phyloP scores from a whole-genome alignment of 1,140 invertebrate species.

The Palaemon carinicauda region DNA sequence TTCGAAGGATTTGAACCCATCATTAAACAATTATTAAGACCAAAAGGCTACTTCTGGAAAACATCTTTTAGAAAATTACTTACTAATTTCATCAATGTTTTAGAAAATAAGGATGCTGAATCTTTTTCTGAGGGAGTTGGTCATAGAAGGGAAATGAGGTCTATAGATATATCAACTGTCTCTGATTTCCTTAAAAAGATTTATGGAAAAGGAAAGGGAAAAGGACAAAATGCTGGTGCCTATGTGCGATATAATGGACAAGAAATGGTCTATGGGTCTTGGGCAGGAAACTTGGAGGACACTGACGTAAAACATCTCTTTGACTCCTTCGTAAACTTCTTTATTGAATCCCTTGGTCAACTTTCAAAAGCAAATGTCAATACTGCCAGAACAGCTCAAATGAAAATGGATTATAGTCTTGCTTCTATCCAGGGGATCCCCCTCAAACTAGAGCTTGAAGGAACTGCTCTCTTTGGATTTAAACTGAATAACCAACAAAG shows the following conservation, averaged over 20 bases:
- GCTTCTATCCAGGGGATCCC: not conserved
- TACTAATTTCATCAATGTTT: not conserved
- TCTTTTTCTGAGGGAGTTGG: not conserved
- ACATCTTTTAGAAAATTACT: not conserved
- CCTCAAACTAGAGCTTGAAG: not conserved
- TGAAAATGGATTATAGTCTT: not conserved
- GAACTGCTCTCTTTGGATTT: not conserved
- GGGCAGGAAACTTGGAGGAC: not conserved
- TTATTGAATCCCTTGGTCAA: not conserved
- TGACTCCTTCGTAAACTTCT: not conserved
- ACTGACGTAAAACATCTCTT: not conserved
- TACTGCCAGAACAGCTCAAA: not conserved
- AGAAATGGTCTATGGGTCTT: not conserved
- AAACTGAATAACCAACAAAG: not conserved
- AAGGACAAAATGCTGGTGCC: not conserved
- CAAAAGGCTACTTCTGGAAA: slow-evolving; percentile 10
- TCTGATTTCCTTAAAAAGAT: not conserved
- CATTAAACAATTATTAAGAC: slow-evolving; percentile 25
- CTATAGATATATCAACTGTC: not conserved
- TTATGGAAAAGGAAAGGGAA: not conserved
- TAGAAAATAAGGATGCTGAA: not conserved
- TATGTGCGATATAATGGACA: not conserved
- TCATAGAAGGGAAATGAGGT: not conserved
- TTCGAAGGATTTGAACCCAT: slow-evolving; percentile 33
- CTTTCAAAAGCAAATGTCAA: not conserved